Evolutionary conservation across 23 tunicate genomes (phyloP), one percentile per base, ranked within the genome.

Genomic region (Halocynthia roretzi): DNA sequence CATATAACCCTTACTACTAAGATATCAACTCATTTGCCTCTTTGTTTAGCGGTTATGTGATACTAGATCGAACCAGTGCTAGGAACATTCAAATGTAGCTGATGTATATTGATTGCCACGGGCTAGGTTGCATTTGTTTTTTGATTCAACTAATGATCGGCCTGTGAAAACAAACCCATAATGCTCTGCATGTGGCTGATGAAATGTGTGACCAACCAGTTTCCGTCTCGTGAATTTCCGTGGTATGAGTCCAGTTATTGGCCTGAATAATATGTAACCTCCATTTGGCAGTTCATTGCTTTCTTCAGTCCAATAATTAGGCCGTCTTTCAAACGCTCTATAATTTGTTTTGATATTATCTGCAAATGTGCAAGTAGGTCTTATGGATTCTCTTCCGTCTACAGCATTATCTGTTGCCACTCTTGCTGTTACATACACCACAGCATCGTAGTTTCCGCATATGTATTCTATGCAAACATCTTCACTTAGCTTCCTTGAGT

Each of bases 381-480:
- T 31, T 31, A 31, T 31, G 44, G 44, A 31, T 31, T 20, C 70
- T 65, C 19, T 65, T 48, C 19, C 70, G 6, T 15, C 70, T 65
- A 10, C 70, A 10, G n/a, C 31, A 8, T 11, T 15, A 48, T 65
- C 70, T 5, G 70, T 40, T 5, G 19, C 50, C 17, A 22, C 64
- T n/a, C 56, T 74, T 53, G 56, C 56, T 10, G 87, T 76, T 20
- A 85, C 69, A 66, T 87, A 81, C 58, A 85, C 79, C 48, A 77
- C 44, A 12, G 71, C 82, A 10, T 58, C 65, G 11, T 17, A 54
- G n/a, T 75, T 77, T 15, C 78, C 91, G 79, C 98, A 92, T 8
- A 82, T 51, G 56, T 86, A 92, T 56, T 92, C 98, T 57, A 92
- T 82, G 75, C 98, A 92, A 14, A 66, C 78, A 6, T 74, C 78